These are phyloP conservation scores for Neomonachus schauinslandi DNA, from an alignment of 2,113 vertebrate species.

Conservation along the genomic window DNA sequence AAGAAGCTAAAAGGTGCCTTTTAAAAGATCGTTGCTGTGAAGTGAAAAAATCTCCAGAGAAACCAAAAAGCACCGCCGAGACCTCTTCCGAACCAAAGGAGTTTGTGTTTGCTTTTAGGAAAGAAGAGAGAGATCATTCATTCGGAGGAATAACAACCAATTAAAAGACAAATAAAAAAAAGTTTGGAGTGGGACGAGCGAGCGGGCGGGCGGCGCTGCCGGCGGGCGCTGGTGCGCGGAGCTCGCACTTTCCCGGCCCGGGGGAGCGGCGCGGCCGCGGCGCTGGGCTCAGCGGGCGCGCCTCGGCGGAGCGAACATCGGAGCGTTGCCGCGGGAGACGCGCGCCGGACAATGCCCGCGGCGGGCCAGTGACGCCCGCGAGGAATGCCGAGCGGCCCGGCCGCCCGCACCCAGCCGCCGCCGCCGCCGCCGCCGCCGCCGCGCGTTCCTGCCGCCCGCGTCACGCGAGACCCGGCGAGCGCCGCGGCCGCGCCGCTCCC, in stretches of 20 bases:
- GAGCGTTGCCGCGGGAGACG: conserved; percentile 66
- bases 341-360: conserved; percentile 71
- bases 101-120: conserved; percentile 69
- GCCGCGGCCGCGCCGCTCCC: conserved; percentile 66
- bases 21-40: conserved; percentile 78
- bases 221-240: conserved; percentile 50
- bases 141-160: conserved; percentile 74
- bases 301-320: conserved; percentile 58
- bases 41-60: conserved; percentile 76
- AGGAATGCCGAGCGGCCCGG: conserved; percentile 83
- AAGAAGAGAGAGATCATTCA: conserved; percentile 70
- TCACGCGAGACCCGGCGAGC: conserved; percentile 76
- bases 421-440: not conserved
- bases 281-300: conserved; percentile 33
- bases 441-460: conserved; percentile 57
- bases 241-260: conserved; percentile 52
- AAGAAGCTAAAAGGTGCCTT: conserved; percentile 84
- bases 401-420: conserved; percentile 67
- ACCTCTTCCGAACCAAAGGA: conserved; percentile 72
- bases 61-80: conserved; percentile 70
- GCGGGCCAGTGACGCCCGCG: conserved; percentile 81
- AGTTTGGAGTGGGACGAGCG: conserved; percentile 84
- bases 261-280: conserved; percentile 26
- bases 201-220: conserved; percentile 55
- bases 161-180: conserved; percentile 84